Evolutionary conservation across 2,113 vertebrate species (phyloP), one percentile per base, ranked within the genome.

Genomic region (Notiomystis cincta): DNA sequence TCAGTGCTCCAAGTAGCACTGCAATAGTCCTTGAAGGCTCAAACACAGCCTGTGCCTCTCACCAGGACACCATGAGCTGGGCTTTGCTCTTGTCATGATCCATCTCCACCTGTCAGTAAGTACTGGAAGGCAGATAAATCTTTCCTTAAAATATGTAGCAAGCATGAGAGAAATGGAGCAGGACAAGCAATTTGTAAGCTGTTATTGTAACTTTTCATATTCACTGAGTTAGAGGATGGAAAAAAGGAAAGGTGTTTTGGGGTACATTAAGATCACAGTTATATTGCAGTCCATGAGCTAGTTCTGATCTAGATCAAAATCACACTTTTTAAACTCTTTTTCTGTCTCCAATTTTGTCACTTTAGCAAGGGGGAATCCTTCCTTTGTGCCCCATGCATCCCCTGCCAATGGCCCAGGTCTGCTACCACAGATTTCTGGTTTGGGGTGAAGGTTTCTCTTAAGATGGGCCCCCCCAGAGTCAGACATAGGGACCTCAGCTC

Each of bases 21-120:
- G 56, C 64, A 81, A 60, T 24, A 66, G 37, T 18, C 38, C 91
- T 94, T 91, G 87, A 76, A 44, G 82, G 89, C 51, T 64, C 51
- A 3, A 14, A 31, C 9, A 47, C 38, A 12, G 69, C 27, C 19
- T 21, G 5, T 27, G 42, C 60, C 35, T 73, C 92, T 83, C 69
- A 33, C 54, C 37, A 2, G 18, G 69, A 69, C 44, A 15, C 66
- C 16, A 3, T 33, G 42, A 51, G 42, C 44, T 87, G 95, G 67
- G 86, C 45, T 93, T 94, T 47, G 28, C 76, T 88, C 31, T 37
- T 40, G 22, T 76, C 50, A 38, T 3, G 40, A 50, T 40, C 30
- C 81, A 27, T 51, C 64, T 94, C 48, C 22, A 30, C n/a, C 54
- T 45, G 31, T 44, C 23, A 8, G 57, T 42, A 56, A 84, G 53